These are phyloP conservation scores for Coremacera marginata DNA, from an alignment of 2,888 invertebrate species.

Conservation along the genomic window DNA sequence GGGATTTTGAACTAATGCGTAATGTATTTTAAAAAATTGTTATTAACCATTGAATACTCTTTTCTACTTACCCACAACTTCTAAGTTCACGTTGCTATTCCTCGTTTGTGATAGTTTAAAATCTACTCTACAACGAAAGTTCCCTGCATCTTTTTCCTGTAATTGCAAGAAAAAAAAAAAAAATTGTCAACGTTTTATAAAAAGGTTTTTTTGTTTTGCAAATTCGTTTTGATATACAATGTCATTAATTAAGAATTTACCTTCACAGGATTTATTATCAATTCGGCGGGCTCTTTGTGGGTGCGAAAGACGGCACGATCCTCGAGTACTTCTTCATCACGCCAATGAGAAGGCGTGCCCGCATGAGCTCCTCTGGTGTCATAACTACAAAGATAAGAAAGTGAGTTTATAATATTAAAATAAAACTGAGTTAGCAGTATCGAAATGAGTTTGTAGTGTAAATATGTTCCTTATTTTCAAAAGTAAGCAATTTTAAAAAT, in stretches of 20 bases:
- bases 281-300: constrained; percentile 73
- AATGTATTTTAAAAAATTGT: no score
- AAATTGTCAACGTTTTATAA: constrained; percentile 40
- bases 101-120: constrained; percentile 83
- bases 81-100: constrained; percentile 82
- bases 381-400: constrained; percentile 68
- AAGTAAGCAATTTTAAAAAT: no score
- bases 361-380: constrained; percentile 74
- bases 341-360: constrained; percentile 75
- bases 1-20: no score
- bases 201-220: no score
- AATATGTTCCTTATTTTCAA: no score
- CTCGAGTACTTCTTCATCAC: constrained; percentile 73
- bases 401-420: not conserved
- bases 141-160: constrained; percentile 77
- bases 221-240: no score
- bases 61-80: constrained; percentile 79
- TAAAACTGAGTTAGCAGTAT: no score
- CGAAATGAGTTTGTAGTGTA: no score
- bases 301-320: constrained; percentile 75
- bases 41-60: no score
- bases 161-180: constrained; percentile 55
- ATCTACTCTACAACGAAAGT: constrained; percentile 83
- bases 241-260: constrained; percentile 62
- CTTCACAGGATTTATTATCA: constrained; percentile 74